A percentile compares a stretch with the other conserved stretches of the same genome.
Conservation (phyloP, 1,140 invertebrate species). For the Tyrophagus putrescentiae region DNA sequence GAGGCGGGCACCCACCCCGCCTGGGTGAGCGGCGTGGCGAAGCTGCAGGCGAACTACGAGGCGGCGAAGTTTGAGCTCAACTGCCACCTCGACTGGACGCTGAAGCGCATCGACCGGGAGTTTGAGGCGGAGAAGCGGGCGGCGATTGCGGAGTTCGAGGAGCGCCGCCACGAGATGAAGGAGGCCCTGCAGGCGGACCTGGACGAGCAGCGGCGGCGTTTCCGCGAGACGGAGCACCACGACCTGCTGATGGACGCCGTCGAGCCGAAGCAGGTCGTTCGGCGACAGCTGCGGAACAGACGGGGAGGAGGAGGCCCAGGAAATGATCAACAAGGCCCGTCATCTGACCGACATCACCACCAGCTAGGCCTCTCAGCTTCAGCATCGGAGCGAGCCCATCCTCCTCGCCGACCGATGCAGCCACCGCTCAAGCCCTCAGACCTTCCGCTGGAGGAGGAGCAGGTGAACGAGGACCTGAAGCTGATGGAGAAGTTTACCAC, state of each 20-base stretch:
- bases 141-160: conserved; percentile 78
- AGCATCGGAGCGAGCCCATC: no score
- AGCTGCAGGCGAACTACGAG: conserved; percentile 61
- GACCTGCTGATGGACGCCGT: conserved; percentile 50
- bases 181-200: conserved; percentile 77
- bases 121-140: conserved; percentile 72
- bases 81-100: conserved; percentile 61
- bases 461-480: conserved; percentile 72
- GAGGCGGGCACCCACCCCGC: conserved; percentile 72
- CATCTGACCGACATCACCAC: no score
- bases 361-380: no score
- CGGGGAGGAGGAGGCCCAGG: no score
- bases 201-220: conserved; percentile 74
- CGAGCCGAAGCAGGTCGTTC: conserved; percentile 46
- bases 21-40: conserved; percentile 60
- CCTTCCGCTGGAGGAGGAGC: conserved; percentile 69
- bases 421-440: conserved; percentile 58
- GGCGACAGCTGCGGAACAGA: conserved; percentile 71
- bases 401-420: conserved; percentile 81
- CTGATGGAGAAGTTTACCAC: conserved; percentile 50
- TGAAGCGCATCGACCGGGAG: conserved; percentile 67
- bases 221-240: conserved; percentile 72
- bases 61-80: conserved; percentile 63
- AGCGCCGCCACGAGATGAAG: conserved; percentile 78
- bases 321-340: no score